phyloP scores from a whole-genome alignment of 2,888 invertebrate genomes.

The Lathronympha strigana region DNA sequence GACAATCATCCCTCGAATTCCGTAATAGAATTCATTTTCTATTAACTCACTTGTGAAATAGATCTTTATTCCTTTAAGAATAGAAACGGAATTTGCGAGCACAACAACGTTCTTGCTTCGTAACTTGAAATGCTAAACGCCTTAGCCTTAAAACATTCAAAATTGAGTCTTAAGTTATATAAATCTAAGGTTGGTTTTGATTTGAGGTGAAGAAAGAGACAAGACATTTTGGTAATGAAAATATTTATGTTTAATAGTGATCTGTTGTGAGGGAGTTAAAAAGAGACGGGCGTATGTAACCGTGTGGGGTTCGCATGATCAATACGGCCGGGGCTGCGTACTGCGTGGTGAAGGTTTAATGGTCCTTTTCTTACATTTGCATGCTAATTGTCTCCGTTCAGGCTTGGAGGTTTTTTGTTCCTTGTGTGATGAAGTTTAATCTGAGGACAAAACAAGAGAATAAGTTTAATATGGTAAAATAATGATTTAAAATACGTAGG shows the following conservation, averaged over 20 bases:
- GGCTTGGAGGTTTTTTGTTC: conserved; percentile 64
- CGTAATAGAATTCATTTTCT: conserved; percentile 75
- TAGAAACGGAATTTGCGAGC: conserved; percentile 78
- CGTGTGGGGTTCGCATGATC: conserved; percentile 80
- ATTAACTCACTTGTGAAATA: conserved; percentile 73
- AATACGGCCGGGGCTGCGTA: conserved; percentile 69
- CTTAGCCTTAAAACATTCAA: background rate
- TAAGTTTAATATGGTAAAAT: conserved; percentile 4
- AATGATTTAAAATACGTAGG: background rate
- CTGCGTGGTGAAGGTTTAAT: conserved; percentile 67
- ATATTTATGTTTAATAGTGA: conserved; percentile 81
- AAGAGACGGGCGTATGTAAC: conserved; percentile 81
- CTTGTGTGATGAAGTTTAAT: conserved; percentile 62
- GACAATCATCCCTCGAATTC: conserved; percentile 59
- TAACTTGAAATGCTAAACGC: conserved; percentile 48
- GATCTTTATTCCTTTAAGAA: conserved; percentile 82
- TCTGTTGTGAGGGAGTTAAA: conserved; percentile 82
- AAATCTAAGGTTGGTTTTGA: conserved; percentile 45
- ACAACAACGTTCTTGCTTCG: conserved; percentile 64
- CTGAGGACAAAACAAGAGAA: conserved; percentile 39
- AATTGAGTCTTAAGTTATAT: conserved; percentile 29
- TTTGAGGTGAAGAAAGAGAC: conserved; percentile 41
- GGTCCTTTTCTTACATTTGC: conserved; percentile 84
- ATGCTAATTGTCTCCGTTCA: conserved; percentile 77
- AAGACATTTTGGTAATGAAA: conserved; percentile 61